phyloP scores from a whole-genome alignment of 2,797 vertebrate genomes.

The Microctenopoma lineatum region DNA sequence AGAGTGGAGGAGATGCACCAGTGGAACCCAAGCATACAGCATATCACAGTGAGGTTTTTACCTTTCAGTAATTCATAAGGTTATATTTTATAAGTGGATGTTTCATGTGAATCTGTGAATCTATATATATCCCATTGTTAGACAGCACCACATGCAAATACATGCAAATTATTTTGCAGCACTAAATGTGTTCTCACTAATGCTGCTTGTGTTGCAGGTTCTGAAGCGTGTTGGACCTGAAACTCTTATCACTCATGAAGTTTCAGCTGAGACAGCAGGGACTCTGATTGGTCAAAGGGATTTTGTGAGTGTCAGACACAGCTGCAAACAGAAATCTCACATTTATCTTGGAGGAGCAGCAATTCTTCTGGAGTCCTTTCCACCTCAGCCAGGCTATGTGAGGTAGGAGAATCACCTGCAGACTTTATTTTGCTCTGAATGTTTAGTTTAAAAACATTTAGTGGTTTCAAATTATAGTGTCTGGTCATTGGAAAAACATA shows the following conservation, averaged over 20 bases:
- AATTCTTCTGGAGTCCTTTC: conserved; percentile 76
- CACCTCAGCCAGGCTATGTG: conserved; percentile 81
- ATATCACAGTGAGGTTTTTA: conserved; percentile 77
- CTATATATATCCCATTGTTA: neutral
- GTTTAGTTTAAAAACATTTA: neutral
- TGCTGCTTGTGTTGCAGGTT: conserved; percentile 69
- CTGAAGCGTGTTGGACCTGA: conserved; percentile 77
- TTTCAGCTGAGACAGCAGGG: conserved; percentile 77
- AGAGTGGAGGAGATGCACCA: conserved; percentile 84
- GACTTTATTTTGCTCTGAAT: neutral
- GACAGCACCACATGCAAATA: too few relatives aligned
- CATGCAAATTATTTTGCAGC: neutral
- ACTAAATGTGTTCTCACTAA: neutral
- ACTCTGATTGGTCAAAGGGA: conserved; percentile 87
- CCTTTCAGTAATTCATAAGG: conserved; percentile 2
- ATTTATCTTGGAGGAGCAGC: conserved; percentile 84
- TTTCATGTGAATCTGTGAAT: conserved; percentile 1
- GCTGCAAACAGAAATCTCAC: conserved; percentile 66
- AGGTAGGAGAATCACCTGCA: conserved; percentile 71
- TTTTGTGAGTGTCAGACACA: conserved; percentile 85
- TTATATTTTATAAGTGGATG: neutral
- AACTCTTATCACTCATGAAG: conserved; percentile 85
- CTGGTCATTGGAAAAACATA: neutral
- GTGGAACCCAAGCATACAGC: conserved; percentile 86
- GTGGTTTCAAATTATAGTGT: neutral